These are phyloP conservation scores for Phylloscopus trochilus DNA, from an alignment of 2,113 vertebrate genomes.

Conservation along the genomic window DNA sequence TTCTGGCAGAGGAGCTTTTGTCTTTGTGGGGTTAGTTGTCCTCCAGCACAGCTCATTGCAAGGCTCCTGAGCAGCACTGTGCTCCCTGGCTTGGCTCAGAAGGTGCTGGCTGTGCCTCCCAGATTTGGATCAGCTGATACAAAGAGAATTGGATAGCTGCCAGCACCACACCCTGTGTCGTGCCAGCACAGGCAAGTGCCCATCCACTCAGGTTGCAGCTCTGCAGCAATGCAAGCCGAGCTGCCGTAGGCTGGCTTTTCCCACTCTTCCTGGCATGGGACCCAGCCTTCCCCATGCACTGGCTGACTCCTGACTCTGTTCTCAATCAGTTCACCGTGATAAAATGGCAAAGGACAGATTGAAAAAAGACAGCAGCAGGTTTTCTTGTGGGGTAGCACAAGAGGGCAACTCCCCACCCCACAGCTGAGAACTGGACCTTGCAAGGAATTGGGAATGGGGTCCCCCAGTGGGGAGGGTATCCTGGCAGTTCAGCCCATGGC, in stretches of 20 bases:
- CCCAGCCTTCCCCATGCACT: neutral
- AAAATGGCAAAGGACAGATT: neutral
- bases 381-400: neutral
- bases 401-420: neutral
- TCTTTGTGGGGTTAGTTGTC: neutral
- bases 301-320: neutral
- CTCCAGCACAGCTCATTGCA: neutral
- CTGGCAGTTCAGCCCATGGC: neutral
- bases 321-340: neutral
- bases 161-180: neutral
- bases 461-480: neutral
- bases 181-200: neutral
- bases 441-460: neutral
- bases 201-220: neutral
- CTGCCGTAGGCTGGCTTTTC: neutral
- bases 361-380: neutral
- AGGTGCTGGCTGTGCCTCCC: neutral
- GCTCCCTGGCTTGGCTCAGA: accelerated
- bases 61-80: neutral
- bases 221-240: accelerated
- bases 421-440: neutral
- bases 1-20: neutral
- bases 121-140: neutral
- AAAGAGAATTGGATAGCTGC: neutral
- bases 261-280: neutral